Base-by-base conservation (phyloP, 37 sponge, comb jelly and placozoan species). In the Beroe forskalii region DNA sequence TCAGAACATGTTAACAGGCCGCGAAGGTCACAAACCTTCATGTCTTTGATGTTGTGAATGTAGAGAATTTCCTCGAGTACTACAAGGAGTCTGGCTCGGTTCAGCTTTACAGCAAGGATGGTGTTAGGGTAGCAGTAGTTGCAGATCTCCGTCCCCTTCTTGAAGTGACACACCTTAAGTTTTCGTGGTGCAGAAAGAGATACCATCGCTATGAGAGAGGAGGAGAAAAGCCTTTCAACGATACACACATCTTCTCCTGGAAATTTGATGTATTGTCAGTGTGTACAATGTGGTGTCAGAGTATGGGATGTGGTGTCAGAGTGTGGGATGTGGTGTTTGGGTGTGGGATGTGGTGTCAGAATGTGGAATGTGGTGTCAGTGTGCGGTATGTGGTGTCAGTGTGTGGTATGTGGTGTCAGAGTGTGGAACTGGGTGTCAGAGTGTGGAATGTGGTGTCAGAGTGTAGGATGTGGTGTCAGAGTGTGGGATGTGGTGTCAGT, bases 41-140 rank as follows among this genome's bases (percentile, higher is more conserved):
- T 98, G 90, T 98, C 99, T 66, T 97, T 94, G 67, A 98, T 98
- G 67, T 96, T 96, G 91, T 98, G 99, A 55, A 98, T 98, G 91
- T 96, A 95, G 60, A 97, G 91, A 20, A 92, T 96, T 67, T 96
- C 93, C 75, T 94, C 89, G 36, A 97, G 75, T 0, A 96, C 94
- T 14, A 98, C 99, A 19, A 98, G 36, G 38, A 98, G 60, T 64
- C 97, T 90, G 94, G 94, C 95, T 94, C 99, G 91, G 72, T 96
- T 98, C 36, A 98, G 76, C 48, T 94, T 95, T 24, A 98, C 95
- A 17, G 96, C 89, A 66, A 98, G 93, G 38, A 98, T 95, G 32
- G 93, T 94, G 61, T 96, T 98, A 12, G 95, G 94, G 89, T 98
- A 98, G 60, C 95, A 95, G 92, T 98, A 96, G n/a, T 93, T 96